phyloP scores from a whole-genome alignment of 1,140 invertebrate genomes.

The Brachionus calyciflorus region DNA sequence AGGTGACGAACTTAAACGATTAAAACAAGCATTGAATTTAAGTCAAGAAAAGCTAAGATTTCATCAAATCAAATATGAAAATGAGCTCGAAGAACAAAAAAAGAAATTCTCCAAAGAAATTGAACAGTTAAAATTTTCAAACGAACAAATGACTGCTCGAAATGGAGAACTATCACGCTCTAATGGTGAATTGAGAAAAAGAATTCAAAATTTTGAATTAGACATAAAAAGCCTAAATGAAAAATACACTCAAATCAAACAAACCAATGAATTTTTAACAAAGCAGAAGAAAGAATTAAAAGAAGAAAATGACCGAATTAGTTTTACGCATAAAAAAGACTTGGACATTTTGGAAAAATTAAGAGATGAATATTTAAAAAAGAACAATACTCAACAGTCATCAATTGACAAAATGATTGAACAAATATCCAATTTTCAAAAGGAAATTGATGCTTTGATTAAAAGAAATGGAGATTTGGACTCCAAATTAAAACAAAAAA shows the following conservation, averaged over 20 bases:
- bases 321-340: slow-evolving; percentile 13
- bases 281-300: slow-evolving; percentile 45
- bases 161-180: slow-evolving; percentile 38
- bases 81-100: slow-evolving; percentile 25
- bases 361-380: slow-evolving; percentile 37
- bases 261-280: background rate
- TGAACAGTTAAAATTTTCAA: slow-evolving; percentile 27
- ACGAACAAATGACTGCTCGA: slow-evolving; percentile 14
- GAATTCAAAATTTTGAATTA: slow-evolving; percentile 16
- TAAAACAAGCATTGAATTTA: slow-evolving; percentile 37
- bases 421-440: slow-evolving; percentile 33
- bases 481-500: slow-evolving; percentile 12
- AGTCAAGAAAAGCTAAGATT: slow-evolving; percentile 18
- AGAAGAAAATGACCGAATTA: slow-evolving; percentile 7
- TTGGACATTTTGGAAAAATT: slow-evolving; percentile 6
- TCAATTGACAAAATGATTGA: slow-evolving; percentile 40
- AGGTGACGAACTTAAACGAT: slow-evolving; percentile 18
- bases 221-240: slow-evolving; percentile 1
- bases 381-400: slow-evolving; percentile 12
- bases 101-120: slow-evolving; percentile 1
- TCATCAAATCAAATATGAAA: slow-evolving; percentile 25
- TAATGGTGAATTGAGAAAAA: slow-evolving; percentile 40
- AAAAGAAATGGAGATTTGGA: slow-evolving; percentile 29
- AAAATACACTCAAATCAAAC: background rate
- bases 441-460: slow-evolving; percentile 13